A percentile compares a stretch with the other conserved stretches of the same genome.
These are phyloP conservation scores for Ectobius pallidus DNA, from an alignment of 2,888 invertebrate species.

Conservation along the genomic window DNA sequence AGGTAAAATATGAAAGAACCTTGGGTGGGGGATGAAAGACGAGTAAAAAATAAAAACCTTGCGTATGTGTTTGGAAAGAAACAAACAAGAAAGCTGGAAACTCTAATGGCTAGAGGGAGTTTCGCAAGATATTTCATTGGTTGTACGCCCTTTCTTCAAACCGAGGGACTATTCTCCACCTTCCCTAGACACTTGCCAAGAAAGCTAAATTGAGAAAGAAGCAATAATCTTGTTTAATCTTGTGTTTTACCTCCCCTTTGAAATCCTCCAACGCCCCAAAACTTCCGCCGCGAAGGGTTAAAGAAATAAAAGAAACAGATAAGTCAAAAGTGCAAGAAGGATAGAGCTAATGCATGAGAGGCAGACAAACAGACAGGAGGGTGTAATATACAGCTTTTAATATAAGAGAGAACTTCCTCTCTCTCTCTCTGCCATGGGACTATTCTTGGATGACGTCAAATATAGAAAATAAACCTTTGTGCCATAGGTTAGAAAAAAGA, in stretches of 20 bases:
- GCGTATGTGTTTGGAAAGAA: neutral
- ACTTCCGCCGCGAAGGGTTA: neutral
- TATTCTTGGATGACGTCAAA: constrained; percentile 13
- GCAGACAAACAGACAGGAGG: neutral
- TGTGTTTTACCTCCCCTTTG: constrained; percentile 13
- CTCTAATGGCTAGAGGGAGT: neutral
- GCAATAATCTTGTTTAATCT: constrained; percentile 35
- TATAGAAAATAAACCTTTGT: neutral
- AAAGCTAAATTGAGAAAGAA: constrained; percentile 30
- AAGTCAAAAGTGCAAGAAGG: no score
- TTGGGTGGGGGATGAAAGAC: no score
- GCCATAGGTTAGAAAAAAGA: neutral
- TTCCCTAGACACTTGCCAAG: neutral
- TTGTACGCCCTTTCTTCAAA: neutral
- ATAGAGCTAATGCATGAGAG: neutral
- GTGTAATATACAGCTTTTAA: constrained; percentile 39
- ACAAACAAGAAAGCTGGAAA: constrained; percentile 8
- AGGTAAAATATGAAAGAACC: no score
- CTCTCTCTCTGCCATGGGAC: neutral
- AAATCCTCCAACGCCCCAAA: neutral
- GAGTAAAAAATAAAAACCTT: neutral
- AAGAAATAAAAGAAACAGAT: neutral
- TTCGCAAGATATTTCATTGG: neutral
- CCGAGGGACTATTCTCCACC: neutral
- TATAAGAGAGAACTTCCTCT: constrained; percentile 22